Base-by-base conservation (phyloP, 92 coral and sea anemone genomes). In the Porites divaricata region DNA sequence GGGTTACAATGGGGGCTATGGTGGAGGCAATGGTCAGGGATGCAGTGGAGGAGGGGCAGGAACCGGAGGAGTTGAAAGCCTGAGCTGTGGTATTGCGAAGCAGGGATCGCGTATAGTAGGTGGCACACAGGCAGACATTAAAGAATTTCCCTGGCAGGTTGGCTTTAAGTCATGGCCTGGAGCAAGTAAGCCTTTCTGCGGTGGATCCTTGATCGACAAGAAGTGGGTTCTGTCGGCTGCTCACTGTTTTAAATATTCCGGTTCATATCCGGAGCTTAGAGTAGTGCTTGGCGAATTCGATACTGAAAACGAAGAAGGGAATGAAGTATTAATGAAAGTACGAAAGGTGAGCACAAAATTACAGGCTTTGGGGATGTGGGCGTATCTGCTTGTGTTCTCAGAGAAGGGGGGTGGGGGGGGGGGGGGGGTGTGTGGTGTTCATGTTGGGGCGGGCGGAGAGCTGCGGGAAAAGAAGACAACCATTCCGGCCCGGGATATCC, bases 121-220 rank as follows among this genome's bases (percentile, higher is more conserved):
- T 20, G 95, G 95, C 23, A 52, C 54, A 16, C 50, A 72, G 51
- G 90, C 95, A 4, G 83, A 65, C 24, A 85, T 86, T 23, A 85
- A 77, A 6, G 87, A 84, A 63, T 73, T 88, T 88, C 95, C 95
- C 15, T 91, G 95, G 95, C 92, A 84, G 72, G 95, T 87, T 16
- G 89, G 70, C 15, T 69, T 74, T 25, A 57, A 75, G 50, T 17
- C 23, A 14, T 1, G 1, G 15, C 0, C 1, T 19, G 41, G 72
- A 11, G 54, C 26, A 76, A 78, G 81, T 10, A 84, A 78, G 64
- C 77, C 84, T 19, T 75, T 80, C 50, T 88, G 91, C 51, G 91
- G 91, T 9, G 91, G 91, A 35, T 77, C 91, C 1, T 83, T 88
- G 9, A 88, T 88, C 54, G 77, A 79, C 63, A 83, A 85, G 23